Evolutionary conservation across 2,113 vertebrate genomes (phyloP).

Genomic region (Aramus guarauna): DNA sequence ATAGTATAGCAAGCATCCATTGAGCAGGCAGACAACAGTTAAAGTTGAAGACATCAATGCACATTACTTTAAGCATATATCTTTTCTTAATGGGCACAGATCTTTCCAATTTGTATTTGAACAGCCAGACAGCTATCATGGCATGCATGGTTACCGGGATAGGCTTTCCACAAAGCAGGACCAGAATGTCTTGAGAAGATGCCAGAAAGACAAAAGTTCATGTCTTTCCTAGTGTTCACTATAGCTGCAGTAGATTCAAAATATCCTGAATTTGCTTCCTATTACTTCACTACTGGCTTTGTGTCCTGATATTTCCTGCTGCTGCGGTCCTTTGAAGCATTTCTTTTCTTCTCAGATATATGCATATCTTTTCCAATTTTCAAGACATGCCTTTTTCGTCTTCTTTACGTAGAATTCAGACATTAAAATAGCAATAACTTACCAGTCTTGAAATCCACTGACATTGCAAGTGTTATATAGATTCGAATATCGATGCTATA

Average conservation of each 20-base stretch:
- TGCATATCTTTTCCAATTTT: not conserved
- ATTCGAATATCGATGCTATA: not conserved
- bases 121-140: not conserved
- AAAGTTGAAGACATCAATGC: not conserved
- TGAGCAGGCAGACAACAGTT: not conserved
- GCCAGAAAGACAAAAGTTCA: constrained; percentile 16
- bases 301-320: constrained; percentile 30
- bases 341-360: not conserved
- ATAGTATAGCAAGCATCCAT: not conserved
- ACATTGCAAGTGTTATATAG: not conserved
- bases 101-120: constrained; percentile 30
- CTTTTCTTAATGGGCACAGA: not conserved
- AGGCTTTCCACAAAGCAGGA: constrained; percentile 29
- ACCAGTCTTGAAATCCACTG: not conserved
- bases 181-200: not conserved
- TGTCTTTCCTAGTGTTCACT: not conserved
- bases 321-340: not conserved
- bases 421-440: not conserved
- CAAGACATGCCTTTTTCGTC: not conserved
- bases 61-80: not conserved
- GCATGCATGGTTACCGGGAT: not conserved
- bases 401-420: not conserved
- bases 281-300: constrained; percentile 9
- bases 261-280: not conserved
- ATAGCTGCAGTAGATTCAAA: constrained; percentile 9